Evolutionary conservation across 2,888 invertebrate species (phyloP).

Genomic region (Clepsis dumicolana): DNA sequence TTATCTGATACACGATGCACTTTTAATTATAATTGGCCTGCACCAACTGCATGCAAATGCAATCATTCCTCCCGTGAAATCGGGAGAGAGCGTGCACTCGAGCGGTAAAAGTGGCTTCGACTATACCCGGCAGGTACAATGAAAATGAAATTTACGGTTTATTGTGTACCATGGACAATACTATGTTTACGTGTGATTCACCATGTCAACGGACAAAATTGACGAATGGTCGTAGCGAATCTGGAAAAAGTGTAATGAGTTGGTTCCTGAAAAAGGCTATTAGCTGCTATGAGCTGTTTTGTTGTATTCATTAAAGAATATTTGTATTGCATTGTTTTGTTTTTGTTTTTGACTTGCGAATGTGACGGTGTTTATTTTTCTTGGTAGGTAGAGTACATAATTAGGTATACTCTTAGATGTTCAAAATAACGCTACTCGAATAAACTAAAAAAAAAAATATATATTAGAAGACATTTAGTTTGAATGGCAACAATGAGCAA

Average conservation of each 20-base stretch:
- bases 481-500: no score
- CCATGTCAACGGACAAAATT: not conserved
- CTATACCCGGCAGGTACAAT: conserved; percentile 24
- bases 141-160: conserved; percentile 28
- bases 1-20: conserved; percentile 66
- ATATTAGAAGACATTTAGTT: no score
- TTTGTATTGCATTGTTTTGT: no score
- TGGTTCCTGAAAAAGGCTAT: no score
- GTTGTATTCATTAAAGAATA: no score
- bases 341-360: no score
- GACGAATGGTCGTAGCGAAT: conserved; percentile 1
- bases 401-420: no score
- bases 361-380: no score
- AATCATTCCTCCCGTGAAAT: conserved; percentile 76
- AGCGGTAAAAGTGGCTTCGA: conserved; percentile 58
- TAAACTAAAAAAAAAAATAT: no score
- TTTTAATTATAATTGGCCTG: conserved; percentile 69
- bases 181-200: not conserved
- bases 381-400: no score
- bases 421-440: no score
- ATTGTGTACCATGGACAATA: not conserved
- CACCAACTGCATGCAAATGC: conserved; percentile 73
- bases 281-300: not conserved
- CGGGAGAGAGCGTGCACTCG: conserved; percentile 74
- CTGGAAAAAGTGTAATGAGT: not conserved